Conservation (phyloP, 1,140 invertebrate genomes). For the Scaptomyza hsui region DNA sequence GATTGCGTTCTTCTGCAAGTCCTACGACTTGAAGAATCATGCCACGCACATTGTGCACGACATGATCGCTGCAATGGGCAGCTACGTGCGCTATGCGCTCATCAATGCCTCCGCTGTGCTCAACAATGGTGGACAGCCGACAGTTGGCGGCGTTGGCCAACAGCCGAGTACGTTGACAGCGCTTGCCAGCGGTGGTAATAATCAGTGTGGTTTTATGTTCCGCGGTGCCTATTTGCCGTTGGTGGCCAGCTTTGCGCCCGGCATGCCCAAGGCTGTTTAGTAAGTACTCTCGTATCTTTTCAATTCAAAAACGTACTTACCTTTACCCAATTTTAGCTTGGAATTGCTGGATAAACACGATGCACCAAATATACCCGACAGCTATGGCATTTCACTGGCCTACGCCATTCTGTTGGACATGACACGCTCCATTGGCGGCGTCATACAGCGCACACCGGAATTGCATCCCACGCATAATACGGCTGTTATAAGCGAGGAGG, state of each 20-base stretch:
- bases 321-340: constrained; percentile 86
- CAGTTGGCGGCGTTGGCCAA: constrained; percentile 15
- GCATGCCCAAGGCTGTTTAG: constrained; percentile 94
- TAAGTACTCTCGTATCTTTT: constrained; percentile 86
- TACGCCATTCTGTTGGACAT: constrained; percentile 96
- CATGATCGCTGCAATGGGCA: constrained; percentile 97
- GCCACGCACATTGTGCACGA: constrained; percentile 97
- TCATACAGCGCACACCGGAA: constrained; percentile 78
- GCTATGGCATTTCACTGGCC: constrained; percentile 97
- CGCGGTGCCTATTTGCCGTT: constrained; percentile 96
- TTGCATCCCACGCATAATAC: constrained; percentile 76
- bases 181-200: constrained; percentile 83
- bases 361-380: constrained; percentile 95
- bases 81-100: constrained; percentile 97
- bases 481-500: constrained; percentile 85
- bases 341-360: constrained; percentile 98
- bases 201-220: constrained; percentile 96
- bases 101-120: constrained; percentile 75
- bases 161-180: constrained; percentile 58
- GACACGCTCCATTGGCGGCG: constrained; percentile 88
- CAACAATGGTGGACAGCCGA: constrained; percentile 86
- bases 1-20: constrained; percentile 95
- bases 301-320: background rate
- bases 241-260: constrained; percentile 92
- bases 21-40: constrained; percentile 96